Percentiles rank a stretch among this genome's conserved stretches.
Conservation (phyloP, 1,140 invertebrate species). For the Brachionus manjavacas region DNA sequence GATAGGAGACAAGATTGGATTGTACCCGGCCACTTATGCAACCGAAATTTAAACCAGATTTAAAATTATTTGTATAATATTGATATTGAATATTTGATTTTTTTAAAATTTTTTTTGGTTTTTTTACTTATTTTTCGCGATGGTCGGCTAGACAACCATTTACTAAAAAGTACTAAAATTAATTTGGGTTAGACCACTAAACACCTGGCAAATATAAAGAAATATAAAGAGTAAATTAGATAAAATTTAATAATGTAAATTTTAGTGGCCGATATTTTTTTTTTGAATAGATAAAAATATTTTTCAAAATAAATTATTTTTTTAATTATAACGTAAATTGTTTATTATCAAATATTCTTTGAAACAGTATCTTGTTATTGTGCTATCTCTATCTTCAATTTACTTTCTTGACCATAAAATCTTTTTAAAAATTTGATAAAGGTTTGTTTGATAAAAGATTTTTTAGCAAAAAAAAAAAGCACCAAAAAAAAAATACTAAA, state of each 20-base stretch:
- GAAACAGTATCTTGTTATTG: too few species aligned
- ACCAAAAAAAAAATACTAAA: too few species aligned
- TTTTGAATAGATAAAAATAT: neutral
- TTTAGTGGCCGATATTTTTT: neutral
- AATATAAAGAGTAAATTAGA: neutral
- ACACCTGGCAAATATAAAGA: neutral
- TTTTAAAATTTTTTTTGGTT: neutral
- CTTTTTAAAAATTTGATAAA: too few species aligned
- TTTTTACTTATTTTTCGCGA: neutral
- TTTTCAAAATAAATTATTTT: neutral
- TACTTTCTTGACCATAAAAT: too few species aligned
- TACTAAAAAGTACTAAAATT: neutral
- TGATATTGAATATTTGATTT: neutral
- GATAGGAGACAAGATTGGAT: slow-evolving; percentile 82
- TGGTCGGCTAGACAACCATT: neutral
- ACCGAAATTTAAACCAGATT: neutral
- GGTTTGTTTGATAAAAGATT: too few species aligned
- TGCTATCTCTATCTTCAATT: too few species aligned
- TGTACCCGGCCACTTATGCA: slow-evolving; percentile 95
- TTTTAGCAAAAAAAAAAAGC: too few species aligned
- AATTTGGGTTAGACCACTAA: neutral
- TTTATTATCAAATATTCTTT: too few species aligned
- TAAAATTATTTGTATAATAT: neutral
- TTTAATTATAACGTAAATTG: too few species aligned
- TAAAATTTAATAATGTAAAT: neutral